Conservation (phyloP, 2,888 invertebrate genomes). For the Crioceris asparagi region DNA sequence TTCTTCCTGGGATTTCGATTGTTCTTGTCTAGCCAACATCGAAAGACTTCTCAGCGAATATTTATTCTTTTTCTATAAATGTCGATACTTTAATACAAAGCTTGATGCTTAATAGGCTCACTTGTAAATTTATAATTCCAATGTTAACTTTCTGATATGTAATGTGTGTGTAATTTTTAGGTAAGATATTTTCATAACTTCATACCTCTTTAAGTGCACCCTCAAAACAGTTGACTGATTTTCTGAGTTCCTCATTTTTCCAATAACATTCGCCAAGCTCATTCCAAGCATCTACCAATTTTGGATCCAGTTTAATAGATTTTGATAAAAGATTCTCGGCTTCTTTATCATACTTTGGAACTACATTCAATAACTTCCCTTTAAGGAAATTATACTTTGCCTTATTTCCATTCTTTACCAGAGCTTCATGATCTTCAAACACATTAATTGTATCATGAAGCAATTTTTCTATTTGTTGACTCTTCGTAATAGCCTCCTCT, state of each 20-base stretch:
- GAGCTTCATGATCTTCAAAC: constrained; percentile 58
- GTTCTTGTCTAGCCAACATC: constrained; percentile 65
- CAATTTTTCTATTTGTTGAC: constrained; percentile 50
- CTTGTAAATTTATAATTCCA: no score
- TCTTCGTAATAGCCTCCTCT: constrained; percentile 56
- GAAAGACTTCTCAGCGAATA: constrained; percentile 69
- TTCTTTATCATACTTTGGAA: constrained; percentile 52
- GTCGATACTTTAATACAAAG: no score
- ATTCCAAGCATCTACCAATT: constrained; percentile 75
- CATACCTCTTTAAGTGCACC: constrained; percentile 60
- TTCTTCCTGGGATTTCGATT: constrained; percentile 40
- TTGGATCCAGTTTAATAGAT: constrained; percentile 76
- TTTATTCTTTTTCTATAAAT: constrained; percentile 57
- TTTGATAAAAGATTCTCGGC: constrained; percentile 68
- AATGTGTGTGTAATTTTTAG: no score
- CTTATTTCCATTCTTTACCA: constrained; percentile 21
- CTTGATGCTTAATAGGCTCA: no score
- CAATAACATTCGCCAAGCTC: constrained; percentile 82
- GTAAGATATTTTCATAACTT: constrained; percentile 4
- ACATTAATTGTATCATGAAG: constrained; percentile 49
- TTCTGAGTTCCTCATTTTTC: constrained; percentile 71
- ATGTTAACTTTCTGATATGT: no score
- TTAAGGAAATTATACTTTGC: constrained; percentile 53
- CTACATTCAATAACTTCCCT: constrained; percentile 65
- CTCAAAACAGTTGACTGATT: constrained; percentile 74